These are phyloP conservation scores for Crocidura indochinensis DNA, from an alignment of 2,797 vertebrate genomes.

Conservation along the genomic window DNA sequence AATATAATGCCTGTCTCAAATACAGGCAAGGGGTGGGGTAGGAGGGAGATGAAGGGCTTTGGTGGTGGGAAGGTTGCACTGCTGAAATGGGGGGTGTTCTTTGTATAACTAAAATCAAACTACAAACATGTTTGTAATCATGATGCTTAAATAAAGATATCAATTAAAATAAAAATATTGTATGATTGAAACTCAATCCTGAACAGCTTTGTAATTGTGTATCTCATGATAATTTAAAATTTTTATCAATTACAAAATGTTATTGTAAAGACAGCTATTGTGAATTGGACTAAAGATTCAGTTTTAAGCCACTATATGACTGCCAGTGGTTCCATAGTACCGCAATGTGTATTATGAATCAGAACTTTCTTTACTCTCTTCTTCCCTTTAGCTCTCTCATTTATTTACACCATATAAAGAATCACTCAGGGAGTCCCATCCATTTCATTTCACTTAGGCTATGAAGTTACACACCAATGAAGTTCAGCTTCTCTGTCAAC, in stretches of 20 bases:
- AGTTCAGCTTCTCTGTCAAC: conserved; percentile 63
- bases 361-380: conserved; percentile 4
- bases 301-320: background rate
- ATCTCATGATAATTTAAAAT: too few species aligned
- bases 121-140: too few species aligned
- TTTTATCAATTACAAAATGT: background rate
- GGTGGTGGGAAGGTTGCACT: too few species aligned
- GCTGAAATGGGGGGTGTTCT: too few species aligned
- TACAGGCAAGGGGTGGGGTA: too few species aligned
- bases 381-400: background rate
- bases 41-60: too few species aligned
- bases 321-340: background rate
- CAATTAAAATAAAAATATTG: too few species aligned
- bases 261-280: background rate
- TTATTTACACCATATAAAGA: conserved; percentile 39
- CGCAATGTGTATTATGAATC: background rate
- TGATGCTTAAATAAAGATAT: too few species aligned
- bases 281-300: background rate
- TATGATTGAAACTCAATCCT: too few species aligned
- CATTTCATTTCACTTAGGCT: conserved; percentile 72
- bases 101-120: too few species aligned
- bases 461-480: conserved; percentile 69
- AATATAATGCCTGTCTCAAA: too few species aligned
- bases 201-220: too few species aligned
- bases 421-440: conserved; percentile 18